These are phyloP conservation scores for Bombycilla garrulus DNA, from an alignment of 2,113 vertebrate genomes.

Conservation along the genomic window DNA sequence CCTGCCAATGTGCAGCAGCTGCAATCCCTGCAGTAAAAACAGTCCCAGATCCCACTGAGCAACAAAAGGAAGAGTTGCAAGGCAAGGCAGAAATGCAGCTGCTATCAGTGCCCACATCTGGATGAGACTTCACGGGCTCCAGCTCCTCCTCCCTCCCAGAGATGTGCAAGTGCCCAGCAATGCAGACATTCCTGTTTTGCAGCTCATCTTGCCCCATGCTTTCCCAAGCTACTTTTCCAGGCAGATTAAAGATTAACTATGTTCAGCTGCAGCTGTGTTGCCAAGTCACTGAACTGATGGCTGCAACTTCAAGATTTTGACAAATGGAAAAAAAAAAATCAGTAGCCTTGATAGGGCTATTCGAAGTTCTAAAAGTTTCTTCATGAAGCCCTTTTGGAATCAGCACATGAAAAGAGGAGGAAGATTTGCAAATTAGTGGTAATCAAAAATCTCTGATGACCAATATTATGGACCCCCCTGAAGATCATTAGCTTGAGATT, in stretches of 20 bases:
- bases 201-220: neutral
- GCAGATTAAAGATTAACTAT: neutral
- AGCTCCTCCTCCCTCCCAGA: neutral
- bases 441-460: neutral
- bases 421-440: neutral
- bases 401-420: neutral
- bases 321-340: neutral
- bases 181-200: neutral
- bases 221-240: neutral
- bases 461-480: neutral
- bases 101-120: neutral
- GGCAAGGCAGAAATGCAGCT: slow-evolving; percentile 5
- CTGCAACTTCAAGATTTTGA: neutral
- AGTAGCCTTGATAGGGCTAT: neutral
- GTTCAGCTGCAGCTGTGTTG: neutral
- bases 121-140: neutral
- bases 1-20: neutral
- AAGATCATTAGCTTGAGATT: neutral
- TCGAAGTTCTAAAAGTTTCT: neutral
- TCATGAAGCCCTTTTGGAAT: neutral
- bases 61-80: neutral
- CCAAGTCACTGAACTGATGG: neutral
- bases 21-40: neutral
- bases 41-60: neutral
- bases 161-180: neutral